phyloP scores from a whole-genome alignment of 2,113 vertebrate genomes.

The Cyanoramphus novaezelandiae region DNA sequence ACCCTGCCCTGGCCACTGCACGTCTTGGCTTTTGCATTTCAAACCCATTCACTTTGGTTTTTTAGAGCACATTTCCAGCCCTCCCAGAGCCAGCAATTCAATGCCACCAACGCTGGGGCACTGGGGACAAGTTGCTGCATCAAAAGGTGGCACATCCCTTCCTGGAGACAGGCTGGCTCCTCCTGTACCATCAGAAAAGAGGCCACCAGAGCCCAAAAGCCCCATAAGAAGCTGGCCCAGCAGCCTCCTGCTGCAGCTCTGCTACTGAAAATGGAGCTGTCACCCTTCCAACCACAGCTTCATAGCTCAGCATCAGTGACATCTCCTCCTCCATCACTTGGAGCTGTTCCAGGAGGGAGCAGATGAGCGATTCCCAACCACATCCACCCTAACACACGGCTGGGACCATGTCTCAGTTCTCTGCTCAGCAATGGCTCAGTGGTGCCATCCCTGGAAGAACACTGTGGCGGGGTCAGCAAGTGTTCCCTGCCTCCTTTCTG shows the following conservation, averaged over 20 bases:
- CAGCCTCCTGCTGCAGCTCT: background rate
- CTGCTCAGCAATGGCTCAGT: background rate
- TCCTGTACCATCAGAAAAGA: background rate
- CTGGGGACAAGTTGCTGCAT: background rate
- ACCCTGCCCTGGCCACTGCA: background rate
- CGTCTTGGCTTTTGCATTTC: background rate
- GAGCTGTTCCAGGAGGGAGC: background rate
- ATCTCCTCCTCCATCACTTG: background rate
- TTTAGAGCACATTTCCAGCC: background rate
- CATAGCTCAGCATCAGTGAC: background rate
- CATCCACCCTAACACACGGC: background rate
- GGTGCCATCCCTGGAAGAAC: background rate
- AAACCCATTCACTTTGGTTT: background rate
- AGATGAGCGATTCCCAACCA: background rate
- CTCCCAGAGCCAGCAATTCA: background rate
- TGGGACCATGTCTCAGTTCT: rapidly evolving
- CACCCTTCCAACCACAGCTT: background rate
- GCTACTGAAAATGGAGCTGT: background rate
- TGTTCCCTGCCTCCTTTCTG: background rate
- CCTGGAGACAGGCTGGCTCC: background rate
- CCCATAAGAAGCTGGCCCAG: background rate
- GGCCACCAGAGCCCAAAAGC: background rate
- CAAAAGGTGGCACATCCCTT: background rate
- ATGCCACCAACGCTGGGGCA: background rate
- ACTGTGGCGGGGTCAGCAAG: background rate